Evolutionary conservation across 64 coral and sea anemone genomes (phyloP).

Genomic region (Dendrophyllia cribrosa): DNA sequence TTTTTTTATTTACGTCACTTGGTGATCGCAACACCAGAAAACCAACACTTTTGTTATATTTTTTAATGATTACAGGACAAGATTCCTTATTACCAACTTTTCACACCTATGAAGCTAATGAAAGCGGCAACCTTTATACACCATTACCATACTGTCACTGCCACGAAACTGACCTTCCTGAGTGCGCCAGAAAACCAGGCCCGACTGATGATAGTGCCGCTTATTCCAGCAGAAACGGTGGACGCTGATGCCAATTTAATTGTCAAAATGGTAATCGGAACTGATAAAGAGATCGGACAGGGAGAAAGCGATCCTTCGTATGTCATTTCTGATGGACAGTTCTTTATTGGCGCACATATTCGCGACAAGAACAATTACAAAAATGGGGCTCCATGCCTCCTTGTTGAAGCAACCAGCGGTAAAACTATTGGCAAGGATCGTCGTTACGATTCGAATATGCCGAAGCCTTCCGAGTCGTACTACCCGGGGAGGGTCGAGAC

Average conservation of each 20-base stretch:
- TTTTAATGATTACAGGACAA: background rate
- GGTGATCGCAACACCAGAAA: too few relatives aligned
- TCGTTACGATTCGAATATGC: background rate
- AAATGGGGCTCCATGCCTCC: background rate
- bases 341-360: constrained; percentile 30
- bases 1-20: too few relatives aligned
- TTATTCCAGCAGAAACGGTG: background rate
- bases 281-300: background rate
- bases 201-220: background rate
- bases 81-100: constrained; percentile 11
- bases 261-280: constrained; percentile 28
- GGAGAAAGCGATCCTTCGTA: background rate
- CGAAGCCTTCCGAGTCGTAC: background rate
- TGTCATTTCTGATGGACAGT: constrained; percentile 24
- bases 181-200: background rate
- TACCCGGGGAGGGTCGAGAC: constrained; percentile 37
- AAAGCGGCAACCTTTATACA: background rate
- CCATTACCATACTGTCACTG: background rate
- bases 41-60: too few relatives aligned
- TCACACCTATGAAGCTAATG: background rate
- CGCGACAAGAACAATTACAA: background rate
- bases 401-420: constrained; percentile 27
- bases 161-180: constrained; percentile 1
- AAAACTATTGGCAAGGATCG: background rate
- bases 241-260: background rate